Evolutionary conservation across 2,888 invertebrate species (phyloP), one percentile per base, ranked within the genome.

Genomic region (Anodontia alba): DNA sequence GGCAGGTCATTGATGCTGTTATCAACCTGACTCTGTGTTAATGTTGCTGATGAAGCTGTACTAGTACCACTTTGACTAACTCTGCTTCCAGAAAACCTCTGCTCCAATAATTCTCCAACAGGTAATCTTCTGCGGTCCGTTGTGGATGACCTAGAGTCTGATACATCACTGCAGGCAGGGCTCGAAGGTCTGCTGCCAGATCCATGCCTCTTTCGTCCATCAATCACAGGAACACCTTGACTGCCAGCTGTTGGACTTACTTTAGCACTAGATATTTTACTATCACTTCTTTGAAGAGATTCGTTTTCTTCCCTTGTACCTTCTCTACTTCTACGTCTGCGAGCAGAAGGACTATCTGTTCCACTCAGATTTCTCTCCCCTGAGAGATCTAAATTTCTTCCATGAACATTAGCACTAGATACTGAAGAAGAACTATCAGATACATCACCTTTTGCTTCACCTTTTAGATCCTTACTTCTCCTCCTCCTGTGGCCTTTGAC

Each of bases 141-240:
- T 12, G 82, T 80, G 62, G 69, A 73, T 17, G 76, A 73, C 43
- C 88, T 80, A 15, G 86, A 78, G 12, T 88, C 89, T 17, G 76
- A 78, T 3, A 81, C 79, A 73, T 89, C 88, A 38, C 83, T 83
- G n/a, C 89, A 86, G 33, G 89, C 87, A 51, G 92, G 91, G 71
- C 92, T 91, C 66, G 84, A 90, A 15, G 91, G 91, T n/a, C 91
- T 82, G 73, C 92, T 92, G 23, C 91, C 90, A 23, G 92, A 89
- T 20, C 89, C 87, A 76, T 90, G 91, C 12, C 91, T 76, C 49
- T 84, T 88, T 5, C 90, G 83, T 8, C 90, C 92, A 87, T 92
- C 92, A 73, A 92, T 87, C 1, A 92, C 88, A 38, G 91, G 91
- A 17, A 86, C 84, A 15, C 87, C 89, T 73, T 87, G 86, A 51